Evolutionary conservation across 2,113 vertebrate species (phyloP).

Genomic region (Caracal caracal): DNA sequence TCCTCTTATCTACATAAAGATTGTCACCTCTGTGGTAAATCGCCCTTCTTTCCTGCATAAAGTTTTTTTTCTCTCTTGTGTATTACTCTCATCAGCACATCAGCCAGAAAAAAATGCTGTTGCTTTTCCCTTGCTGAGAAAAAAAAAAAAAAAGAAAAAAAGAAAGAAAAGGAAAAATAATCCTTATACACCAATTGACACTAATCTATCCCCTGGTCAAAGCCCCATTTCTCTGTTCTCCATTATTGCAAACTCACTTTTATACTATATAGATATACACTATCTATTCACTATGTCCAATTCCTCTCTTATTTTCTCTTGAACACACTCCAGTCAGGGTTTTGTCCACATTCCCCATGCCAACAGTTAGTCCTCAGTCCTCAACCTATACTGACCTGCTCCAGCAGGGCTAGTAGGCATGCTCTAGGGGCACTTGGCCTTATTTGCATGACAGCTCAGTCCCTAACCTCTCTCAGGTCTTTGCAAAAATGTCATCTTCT

Average conservation of each 20-base stretch:
- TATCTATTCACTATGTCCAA: background rate
- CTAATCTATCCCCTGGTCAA: background rate
- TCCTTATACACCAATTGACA: background rate
- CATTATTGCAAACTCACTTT: background rate
- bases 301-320: background rate
- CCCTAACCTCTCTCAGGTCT: background rate
- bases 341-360: background rate
- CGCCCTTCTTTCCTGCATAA: background rate
- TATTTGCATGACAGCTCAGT: background rate
- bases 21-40: background rate
- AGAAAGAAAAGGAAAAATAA: background rate
- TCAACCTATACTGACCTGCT: background rate
- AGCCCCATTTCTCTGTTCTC: background rate
- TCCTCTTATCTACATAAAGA: background rate
- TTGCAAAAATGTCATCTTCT: background rate
- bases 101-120: background rate
- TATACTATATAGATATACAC: background rate
- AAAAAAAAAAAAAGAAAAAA: background rate
- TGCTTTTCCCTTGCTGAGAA: background rate
- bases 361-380: background rate
- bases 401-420: background rate
- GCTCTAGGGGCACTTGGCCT: background rate
- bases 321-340: background rate
- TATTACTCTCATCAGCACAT: background rate
- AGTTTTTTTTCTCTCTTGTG: background rate